A percentile compares a stretch with the other conserved stretches of the same genome.
Conservation (phyloP, 2,113 vertebrate genomes). For the Syngnathus floridae region DNA sequence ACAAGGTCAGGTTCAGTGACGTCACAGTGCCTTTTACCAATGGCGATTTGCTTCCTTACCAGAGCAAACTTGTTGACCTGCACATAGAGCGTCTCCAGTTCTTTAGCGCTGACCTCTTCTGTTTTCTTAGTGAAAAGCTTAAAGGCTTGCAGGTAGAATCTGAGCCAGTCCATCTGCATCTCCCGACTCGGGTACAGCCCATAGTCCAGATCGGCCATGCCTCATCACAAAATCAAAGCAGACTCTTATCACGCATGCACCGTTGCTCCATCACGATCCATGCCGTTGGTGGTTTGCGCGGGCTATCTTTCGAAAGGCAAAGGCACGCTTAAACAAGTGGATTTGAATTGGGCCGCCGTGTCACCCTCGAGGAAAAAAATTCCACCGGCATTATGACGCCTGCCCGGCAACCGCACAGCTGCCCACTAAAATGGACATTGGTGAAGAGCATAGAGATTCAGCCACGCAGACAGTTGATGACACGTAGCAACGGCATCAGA, state of each 20-base stretch:
- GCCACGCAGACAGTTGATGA: too few species aligned
- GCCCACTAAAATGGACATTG: too few species aligned
- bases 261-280: too few species aligned
- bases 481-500: too few species aligned
- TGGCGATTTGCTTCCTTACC: constrained; percentile 66
- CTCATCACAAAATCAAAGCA: constrained; percentile 53
- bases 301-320: too few species aligned
- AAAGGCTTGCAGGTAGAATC: constrained; percentile 83
- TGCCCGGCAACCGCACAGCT: too few species aligned
- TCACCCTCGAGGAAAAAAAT: too few species aligned
- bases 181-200: constrained; percentile 77
- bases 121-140: constrained; percentile 73
- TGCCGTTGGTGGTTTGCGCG: too few species aligned
- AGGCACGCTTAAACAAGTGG: too few species aligned
- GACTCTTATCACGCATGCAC: not conserved
- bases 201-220: constrained; percentile 87
- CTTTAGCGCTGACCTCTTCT: constrained; percentile 67
- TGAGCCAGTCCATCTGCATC: constrained; percentile 86
- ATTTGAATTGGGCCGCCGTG: too few species aligned
- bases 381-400: too few species aligned
- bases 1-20: constrained; percentile 10
- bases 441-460: too few species aligned
- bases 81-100: constrained; percentile 86
- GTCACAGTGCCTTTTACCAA: not conserved
- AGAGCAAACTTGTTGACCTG: constrained; percentile 97